Conservation (phyloP, 2,797 vertebrate species). For the Alectoris magna region DNA sequence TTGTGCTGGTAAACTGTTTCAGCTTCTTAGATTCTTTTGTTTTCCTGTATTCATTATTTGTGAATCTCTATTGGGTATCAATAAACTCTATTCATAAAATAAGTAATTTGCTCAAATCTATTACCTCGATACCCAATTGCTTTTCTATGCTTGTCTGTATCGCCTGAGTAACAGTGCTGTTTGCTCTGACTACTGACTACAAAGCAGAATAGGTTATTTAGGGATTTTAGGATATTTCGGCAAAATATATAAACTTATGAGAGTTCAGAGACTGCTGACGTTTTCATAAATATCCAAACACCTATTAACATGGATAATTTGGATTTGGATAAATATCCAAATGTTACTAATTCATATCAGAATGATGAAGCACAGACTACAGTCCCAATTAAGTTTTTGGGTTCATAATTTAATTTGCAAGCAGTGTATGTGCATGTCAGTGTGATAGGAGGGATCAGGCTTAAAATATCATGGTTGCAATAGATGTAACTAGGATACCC, state of each 20-base stretch:
- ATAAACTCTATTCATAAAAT: background rate
- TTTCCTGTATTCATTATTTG: background rate
- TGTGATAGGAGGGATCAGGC: accelerated
- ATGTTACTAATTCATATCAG: background rate
- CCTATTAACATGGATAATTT: background rate
- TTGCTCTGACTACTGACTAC: background rate
- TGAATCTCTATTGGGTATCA: background rate
- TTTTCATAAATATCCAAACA: background rate
- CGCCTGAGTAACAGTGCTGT: background rate
- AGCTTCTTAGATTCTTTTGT: background rate
- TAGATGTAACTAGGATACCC: background rate
- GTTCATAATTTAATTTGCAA: background rate
- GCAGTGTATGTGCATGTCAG: background rate
- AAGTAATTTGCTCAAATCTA: background rate
- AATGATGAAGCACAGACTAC: background rate
- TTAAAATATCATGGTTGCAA: background rate
- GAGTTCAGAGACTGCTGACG: background rate
- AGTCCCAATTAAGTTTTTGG: background rate
- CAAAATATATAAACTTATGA: background rate
- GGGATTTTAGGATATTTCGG: background rate
- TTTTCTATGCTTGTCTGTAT: background rate
- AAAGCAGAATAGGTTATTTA: background rate
- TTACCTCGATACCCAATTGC: background rate
- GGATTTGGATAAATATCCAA: background rate
- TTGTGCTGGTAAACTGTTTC: background rate